Evolutionary conservation across 2,113 vertebrate species (phyloP).

Genomic region (Cardinalis cardinalis): DNA sequence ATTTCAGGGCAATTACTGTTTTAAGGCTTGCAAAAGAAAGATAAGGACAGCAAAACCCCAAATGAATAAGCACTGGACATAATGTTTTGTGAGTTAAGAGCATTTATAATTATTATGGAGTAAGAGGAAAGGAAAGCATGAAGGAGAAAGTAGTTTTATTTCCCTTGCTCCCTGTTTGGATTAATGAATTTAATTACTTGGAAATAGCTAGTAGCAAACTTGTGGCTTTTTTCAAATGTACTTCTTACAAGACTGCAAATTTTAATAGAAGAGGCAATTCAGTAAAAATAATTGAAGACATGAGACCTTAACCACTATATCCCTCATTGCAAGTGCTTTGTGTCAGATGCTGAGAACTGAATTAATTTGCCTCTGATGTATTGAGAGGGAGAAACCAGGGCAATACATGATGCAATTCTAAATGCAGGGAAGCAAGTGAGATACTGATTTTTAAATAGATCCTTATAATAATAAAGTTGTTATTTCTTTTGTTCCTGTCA

Average conservation of each 20-base stretch:
- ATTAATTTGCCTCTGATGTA: neutral
- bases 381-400: neutral
- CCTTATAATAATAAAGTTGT: neutral
- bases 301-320: neutral
- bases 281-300: slow-evolving; percentile 7
- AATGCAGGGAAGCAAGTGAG: neutral
- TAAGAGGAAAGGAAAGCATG: neutral
- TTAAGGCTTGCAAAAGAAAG: slow-evolving; percentile 16
- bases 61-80: neutral
- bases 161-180: slow-evolving; percentile 9
- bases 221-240: slow-evolving; percentile 10
- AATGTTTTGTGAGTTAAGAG: neutral
- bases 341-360: neutral
- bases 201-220: slow-evolving; percentile 19
- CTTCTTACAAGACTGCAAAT: slow-evolving; percentile 12
- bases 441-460: neutral
- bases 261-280: neutral
- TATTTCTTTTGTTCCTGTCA: neutral
- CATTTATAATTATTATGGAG: neutral
- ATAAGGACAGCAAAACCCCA: neutral
- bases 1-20: neutral
- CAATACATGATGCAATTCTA: neutral
- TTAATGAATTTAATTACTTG: slow-evolving; percentile 47
- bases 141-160: slow-evolving; percentile 27
- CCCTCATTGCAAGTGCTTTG: neutral